Evolutionary conservation across 2,797 vertebrate species (phyloP), one percentile per base, ranked within the genome.

Genomic region (Neosilurus hyrtlii): DNA sequence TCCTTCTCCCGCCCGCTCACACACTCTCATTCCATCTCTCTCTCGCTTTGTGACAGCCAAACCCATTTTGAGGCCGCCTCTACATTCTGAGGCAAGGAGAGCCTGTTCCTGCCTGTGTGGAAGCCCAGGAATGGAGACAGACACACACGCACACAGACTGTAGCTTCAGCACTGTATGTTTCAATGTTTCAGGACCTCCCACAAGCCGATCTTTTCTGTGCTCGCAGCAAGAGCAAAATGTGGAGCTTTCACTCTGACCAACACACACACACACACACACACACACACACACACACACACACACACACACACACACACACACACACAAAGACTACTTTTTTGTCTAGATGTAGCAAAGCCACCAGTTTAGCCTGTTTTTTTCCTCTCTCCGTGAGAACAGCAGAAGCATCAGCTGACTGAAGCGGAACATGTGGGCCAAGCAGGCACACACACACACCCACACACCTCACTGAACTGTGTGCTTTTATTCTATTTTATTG

Each of bases 381-480:
- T 37, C 11, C 1, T 5, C 20, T 2, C 18, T 57, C 6, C 22
- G 14, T 24, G 35, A 62, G 12, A 77, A 62, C 74, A 76, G 56
- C 57, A 62, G 56, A 86, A 81, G 65, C 82, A 84, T 63, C 59
- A 65, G 71, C 43, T 74, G 70, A 74, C 24, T 74, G 49, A 74
- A 82, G 72, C 30, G 35, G 62, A 82, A 26, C 67, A 65, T 82
- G 35, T 43, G 20, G 59, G 18, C 52, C 1, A 51, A 74, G 71
- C 62, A 26, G 76, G 30, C 52, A 67, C 84, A 76, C 84, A 81
- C 86, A 85, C 86, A 87, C 79, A 87, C 85, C 81, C 87, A 88
- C 88, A 49, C 88, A 87, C 86, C 87, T 87, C 86, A 54, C 81
- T 80, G 91, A 91, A 91, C 90, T 22, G 43, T 22, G 24, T 9